Conservation (phyloP, 2,113 vertebrate species). For the Capricornis sumatraensis region DNA sequence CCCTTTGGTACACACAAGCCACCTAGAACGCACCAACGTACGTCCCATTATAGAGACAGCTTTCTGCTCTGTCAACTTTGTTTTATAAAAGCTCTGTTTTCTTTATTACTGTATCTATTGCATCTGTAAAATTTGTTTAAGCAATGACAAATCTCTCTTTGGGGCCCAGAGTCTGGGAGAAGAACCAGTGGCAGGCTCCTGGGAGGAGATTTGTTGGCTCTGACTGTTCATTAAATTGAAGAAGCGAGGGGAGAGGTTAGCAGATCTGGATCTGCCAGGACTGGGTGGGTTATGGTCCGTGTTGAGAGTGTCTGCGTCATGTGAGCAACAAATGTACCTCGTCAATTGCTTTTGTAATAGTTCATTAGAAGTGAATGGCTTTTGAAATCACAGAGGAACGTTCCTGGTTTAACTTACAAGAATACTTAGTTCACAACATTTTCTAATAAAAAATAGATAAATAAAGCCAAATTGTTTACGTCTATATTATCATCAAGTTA, state of each 20-base stretch:
- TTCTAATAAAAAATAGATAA: neutral
- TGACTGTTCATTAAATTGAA: conserved; percentile 77
- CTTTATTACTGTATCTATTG: conserved; percentile 79
- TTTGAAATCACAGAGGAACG: conserved; percentile 68
- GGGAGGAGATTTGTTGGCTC: conserved; percentile 75
- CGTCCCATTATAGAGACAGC: conserved; percentile 55
- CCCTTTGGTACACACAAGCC: conserved; percentile 46
- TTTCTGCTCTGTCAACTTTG: conserved; percentile 79
- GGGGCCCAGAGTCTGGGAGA: conserved; percentile 62
- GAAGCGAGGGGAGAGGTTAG: conserved; percentile 50
- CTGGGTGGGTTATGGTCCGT: conserved; percentile 73
- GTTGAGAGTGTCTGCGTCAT: conserved; percentile 79
- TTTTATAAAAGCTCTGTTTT: conserved; percentile 79
- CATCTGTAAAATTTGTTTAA: conserved; percentile 82
- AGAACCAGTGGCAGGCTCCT: conserved; percentile 55
- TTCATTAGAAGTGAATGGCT: conserved; percentile 72
- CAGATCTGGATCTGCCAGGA: conserved; percentile 50
- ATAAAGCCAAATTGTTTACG: neutral
- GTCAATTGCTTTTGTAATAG: conserved; percentile 67
- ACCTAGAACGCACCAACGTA: neutral
- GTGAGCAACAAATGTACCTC: conserved; percentile 64
- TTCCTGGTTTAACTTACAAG: conserved; percentile 56
- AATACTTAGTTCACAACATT: conserved; percentile 54
- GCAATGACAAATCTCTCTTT: conserved; percentile 79
- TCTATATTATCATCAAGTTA: neutral